Evolutionary conservation across 2,797 vertebrate genomes (phyloP).

Genomic region (Clamator glandarius): DNA sequence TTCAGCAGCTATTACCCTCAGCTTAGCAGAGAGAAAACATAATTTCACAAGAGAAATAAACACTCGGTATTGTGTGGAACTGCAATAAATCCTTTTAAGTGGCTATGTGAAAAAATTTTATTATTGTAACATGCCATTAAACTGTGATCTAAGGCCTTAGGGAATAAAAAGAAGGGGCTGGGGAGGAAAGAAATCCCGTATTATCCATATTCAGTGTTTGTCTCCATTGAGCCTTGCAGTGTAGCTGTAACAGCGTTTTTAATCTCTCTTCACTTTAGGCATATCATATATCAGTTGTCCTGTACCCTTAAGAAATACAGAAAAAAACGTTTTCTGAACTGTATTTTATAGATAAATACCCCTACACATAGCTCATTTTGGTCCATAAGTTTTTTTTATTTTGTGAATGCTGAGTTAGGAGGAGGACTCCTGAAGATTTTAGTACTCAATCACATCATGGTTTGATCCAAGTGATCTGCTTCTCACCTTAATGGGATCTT

Average conservation of each 20-base stretch:
- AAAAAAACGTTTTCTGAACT: neutral
- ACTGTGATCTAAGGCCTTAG: neutral
- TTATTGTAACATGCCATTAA: neutral
- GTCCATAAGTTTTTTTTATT: neutral
- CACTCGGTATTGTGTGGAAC: neutral
- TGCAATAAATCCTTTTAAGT: constrained; percentile 14
- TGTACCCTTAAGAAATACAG: neutral
- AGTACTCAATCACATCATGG: neutral
- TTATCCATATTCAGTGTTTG: neutral
- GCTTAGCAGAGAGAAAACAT: constrained; percentile 29
- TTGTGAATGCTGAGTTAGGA: neutral
- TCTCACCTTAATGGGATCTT: neutral
- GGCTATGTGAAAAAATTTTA: neutral
- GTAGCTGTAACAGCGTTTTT: neutral
- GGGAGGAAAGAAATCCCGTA: neutral
- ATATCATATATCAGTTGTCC: neutral
- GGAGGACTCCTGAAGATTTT: neutral
- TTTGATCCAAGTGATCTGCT: neutral
- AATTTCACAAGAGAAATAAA: constrained; percentile 51
- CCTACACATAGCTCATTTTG: neutral
- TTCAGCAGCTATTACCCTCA: constrained; percentile 59
- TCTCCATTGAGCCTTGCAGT: neutral
- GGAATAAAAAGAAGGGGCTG: neutral
- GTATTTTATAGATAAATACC: neutral
- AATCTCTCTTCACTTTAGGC: neutral